Base-by-base conservation (phyloP, 23 tunicate species). In the Pegea sp. region DNA sequence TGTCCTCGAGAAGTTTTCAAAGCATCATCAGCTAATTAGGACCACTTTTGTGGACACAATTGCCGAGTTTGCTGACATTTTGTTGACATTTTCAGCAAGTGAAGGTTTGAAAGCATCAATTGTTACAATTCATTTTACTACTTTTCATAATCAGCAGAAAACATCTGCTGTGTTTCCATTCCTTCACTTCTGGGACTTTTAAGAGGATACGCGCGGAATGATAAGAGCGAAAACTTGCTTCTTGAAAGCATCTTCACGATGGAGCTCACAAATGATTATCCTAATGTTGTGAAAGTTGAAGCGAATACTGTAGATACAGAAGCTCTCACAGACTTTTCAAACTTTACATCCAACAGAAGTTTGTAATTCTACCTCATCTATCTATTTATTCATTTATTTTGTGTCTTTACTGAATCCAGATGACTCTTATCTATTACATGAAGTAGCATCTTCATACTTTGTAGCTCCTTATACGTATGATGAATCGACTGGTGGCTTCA, bases 101-200 rank as follows among this genome's bases (percentile, higher is more conserved):
- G 11, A 50, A 24, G 70, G 61, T 65, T 30, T 34, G 61, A 31
- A 56, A 24, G 8, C 19, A 8, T 8, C 21, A 8, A 42, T 42
- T 18, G 0, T 8, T 56, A n/a, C 16, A n/a, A 20, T 52, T 19
- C 25, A 52, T 18, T 16, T 27, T 18, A 16, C 16, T 34, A 3
- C 24, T 65, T 22, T 6, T 32, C 5, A 28, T 31, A 16, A 18
- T 63, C 21, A 28, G 0, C 64, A 68, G 88, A 56, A 8, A 68
- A 70, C 30, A 32, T 84, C 6, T 73, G 67, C 51, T 38, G 30
- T 16, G 43, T 59, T 22, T 67, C 66, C 19, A 24, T 84, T 42
- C 95, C 95, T 1, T 64, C 95, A 20, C 46, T 84, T 0, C 7
- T 84, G 0, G 95, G 95, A 3, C 46, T 84, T 5, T 60, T 74